Conservation (phyloP, 1,140 invertebrate species). For the Acyrthosiphon pisum region DNA sequence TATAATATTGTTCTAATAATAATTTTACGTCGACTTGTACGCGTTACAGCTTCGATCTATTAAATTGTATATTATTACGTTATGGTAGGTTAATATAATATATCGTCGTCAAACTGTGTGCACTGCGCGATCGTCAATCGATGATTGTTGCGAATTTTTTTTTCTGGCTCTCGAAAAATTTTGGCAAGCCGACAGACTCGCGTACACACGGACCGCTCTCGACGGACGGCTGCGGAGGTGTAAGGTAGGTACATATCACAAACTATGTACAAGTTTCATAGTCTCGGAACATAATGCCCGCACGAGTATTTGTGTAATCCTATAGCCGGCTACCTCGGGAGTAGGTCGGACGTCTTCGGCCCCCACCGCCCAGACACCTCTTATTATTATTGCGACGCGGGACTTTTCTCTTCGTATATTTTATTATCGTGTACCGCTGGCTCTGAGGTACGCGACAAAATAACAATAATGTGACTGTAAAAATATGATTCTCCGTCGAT, state of each 20-base stretch:
- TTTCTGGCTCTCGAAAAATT: not conserved
- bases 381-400: not conserved
- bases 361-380: not conserved
- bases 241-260: not conserved
- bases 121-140: not conserved
- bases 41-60: not conserved
- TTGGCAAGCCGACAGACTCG: not conserved
- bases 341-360: not conserved
- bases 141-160: not conserved
- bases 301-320: slow-evolving; percentile 2
- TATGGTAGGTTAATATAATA: too few relatives aligned
- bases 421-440: not conserved
- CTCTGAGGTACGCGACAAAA: not conserved
- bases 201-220: not conserved
- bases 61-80: too few relatives aligned
- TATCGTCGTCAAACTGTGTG: not conserved
- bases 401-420: not conserved
- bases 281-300: not conserved
- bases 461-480: not conserved
- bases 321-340: not conserved
- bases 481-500: not conserved
- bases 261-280: not conserved
- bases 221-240: not conserved
- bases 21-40: too few relatives aligned
- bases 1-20: not conserved